Conservation (phyloP, 2,113 vertebrate genomes). For the Axis porcinus region DNA sequence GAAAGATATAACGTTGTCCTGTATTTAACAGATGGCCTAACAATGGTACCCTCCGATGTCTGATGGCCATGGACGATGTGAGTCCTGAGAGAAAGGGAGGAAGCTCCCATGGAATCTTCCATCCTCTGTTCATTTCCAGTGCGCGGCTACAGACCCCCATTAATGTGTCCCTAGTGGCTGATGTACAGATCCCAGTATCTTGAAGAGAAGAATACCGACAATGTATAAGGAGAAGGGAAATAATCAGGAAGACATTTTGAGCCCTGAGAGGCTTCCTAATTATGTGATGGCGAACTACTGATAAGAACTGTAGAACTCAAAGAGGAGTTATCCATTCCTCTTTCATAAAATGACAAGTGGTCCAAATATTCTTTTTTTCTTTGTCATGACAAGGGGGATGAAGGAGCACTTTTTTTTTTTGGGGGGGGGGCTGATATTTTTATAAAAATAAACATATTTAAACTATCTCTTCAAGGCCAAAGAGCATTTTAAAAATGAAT, state of each 20-base stretch:
- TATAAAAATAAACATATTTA: slow-evolving; percentile 17
- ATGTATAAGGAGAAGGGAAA: neutral
- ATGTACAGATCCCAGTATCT: neutral
- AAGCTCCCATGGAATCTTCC: neutral
- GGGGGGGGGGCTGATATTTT: neutral
- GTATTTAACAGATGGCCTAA: neutral
- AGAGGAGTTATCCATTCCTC: neutral
- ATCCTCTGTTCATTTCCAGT: neutral
- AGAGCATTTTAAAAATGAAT: neutral
- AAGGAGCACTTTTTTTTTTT: neutral
- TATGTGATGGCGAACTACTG: neutral
- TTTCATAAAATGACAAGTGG: neutral
- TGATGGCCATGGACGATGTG: accelerated
- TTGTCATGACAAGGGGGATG: neutral
- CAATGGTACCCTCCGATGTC: neutral
- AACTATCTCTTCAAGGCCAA: slow-evolving; percentile 2
- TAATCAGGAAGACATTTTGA: neutral
- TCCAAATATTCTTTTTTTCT: neutral
- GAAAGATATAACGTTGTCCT: neutral
- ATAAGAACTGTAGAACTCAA: neutral
- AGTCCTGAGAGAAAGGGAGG: neutral
- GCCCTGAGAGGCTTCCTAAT: neutral
- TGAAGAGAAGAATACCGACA: neutral
- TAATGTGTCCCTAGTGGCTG: neutral
- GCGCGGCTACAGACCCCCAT: neutral